Conservation (phyloP, 2,888 invertebrate genomes). For the Bedellia somnulentella region DNA sequence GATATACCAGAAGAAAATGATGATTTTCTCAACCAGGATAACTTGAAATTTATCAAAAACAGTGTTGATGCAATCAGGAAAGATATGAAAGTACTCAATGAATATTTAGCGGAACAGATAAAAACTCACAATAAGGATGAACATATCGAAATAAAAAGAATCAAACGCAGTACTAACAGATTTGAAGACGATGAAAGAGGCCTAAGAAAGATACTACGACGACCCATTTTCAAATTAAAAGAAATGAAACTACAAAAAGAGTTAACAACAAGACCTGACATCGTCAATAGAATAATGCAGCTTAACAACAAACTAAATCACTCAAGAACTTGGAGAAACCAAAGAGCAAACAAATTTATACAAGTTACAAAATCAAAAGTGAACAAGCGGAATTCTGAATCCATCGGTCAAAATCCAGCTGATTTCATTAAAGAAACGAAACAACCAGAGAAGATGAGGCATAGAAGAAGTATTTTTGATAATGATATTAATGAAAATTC, state of each 20-base stretch:
- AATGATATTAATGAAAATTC: conserved; percentile 21
- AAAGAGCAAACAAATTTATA: conserved; percentile 2
- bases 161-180: conserved; percentile 9
- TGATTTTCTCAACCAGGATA: no score
- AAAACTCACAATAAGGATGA: conserved; percentile 14
- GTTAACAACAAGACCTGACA: no score
- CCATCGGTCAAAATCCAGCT: no score
- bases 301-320: conserved; percentile 2
- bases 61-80: no score
- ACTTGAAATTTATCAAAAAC: no score
- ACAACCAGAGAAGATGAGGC: no score
- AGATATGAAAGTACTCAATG: conserved; percentile 15
- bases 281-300: neutral
- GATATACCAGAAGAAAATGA: no score
- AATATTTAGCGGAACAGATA: conserved; percentile 4
- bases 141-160: conserved; percentile 9
- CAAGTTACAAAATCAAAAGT: no score
- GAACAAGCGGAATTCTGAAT: no score
- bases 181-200: neutral
- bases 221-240: neutral
- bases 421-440: no score
- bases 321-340: conserved; percentile 1
- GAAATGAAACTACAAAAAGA: neutral
- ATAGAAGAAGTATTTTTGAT: no score
- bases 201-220: no score